Conservation (phyloP, 2,888 invertebrate genomes). For the Coronaproctus castanopsis region DNA sequence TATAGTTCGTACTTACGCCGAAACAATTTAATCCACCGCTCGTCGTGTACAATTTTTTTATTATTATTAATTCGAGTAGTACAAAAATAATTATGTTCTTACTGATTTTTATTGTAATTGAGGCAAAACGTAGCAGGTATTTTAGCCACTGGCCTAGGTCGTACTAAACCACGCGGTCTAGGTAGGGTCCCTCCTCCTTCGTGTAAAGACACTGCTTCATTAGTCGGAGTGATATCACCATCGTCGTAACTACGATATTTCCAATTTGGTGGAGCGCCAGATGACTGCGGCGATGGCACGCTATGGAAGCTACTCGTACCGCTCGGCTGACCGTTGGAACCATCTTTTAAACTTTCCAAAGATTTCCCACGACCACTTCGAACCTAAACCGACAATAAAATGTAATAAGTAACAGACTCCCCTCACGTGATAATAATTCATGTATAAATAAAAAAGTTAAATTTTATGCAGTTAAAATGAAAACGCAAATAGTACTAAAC, state of each 20-base stretch:
- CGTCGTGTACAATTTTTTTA: too few relatives aligned
- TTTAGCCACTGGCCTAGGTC: conserved; percentile 64
- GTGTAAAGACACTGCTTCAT: conserved; percentile 35
- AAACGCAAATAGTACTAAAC: too few relatives aligned
- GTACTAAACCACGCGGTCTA: conserved; percentile 57
- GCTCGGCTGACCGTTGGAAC: conserved; percentile 14
- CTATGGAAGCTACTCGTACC: conserved; percentile 27
- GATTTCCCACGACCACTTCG: conserved; percentile 60
- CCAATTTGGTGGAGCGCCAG: conserved; percentile 16
- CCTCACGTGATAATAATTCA: too few relatives aligned
- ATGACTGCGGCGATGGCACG: conserved; percentile 14
- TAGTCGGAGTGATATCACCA: conserved; percentile 74
- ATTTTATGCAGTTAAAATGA: too few relatives aligned
- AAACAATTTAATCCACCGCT: too few relatives aligned
- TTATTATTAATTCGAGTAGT: too few relatives aligned
- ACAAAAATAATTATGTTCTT: conserved; percentile 11
- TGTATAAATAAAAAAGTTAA: too few relatives aligned
- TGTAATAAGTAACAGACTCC: too few relatives aligned
- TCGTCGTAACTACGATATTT: conserved; percentile 53
- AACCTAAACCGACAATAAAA: conserved; percentile 32
- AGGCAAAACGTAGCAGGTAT: conserved; percentile 27
- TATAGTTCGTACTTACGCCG: too few relatives aligned
- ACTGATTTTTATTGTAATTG: conserved; percentile 18
- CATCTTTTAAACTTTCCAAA: conserved; percentile 63
- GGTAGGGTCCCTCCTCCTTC: conserved; percentile 65